Percentiles rank a stretch among this genome's conserved stretches.
Evolutionary conservation across 2,113 vertebrate genomes (phyloP).

Genomic region (Oceanites oceanicus): DNA sequence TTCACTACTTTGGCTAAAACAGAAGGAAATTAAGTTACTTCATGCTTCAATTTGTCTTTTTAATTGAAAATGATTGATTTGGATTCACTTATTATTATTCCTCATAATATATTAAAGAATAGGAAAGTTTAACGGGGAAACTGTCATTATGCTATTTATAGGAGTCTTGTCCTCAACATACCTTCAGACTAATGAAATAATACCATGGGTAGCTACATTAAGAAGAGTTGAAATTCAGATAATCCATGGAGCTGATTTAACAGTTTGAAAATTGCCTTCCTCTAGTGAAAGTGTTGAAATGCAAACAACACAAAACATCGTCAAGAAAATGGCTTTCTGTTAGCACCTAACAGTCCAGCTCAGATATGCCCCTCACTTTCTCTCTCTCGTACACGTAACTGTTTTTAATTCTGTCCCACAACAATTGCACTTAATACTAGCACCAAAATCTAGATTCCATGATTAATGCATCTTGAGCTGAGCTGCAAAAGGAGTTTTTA

Average conservation of each 20-base stretch:
- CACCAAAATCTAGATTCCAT: neutral
- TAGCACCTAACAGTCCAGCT: neutral
- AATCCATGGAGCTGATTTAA: neutral
- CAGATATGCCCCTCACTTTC: fast-evolving
- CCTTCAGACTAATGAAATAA: neutral
- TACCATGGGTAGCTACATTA: neutral
- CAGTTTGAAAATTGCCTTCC: neutral
- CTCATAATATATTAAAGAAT: neutral
- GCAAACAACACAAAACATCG: neutral
- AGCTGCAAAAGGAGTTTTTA: neutral
- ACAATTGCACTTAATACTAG: neutral
- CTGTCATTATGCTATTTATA: neutral
- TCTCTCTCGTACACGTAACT: neutral
- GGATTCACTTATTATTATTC: neutral
- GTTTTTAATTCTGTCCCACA: neutral
- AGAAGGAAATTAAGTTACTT: neutral
- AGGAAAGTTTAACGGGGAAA: neutral
- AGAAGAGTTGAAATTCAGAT: neutral
- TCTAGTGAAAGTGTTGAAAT: neutral
- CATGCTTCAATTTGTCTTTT: neutral
- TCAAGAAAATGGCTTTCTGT: neutral
- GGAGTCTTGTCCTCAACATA: neutral
- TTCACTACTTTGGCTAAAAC: neutral
- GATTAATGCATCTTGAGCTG: neutral
- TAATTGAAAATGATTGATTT: neutral